These are phyloP conservation scores for Eugnorisma glareosa DNA, from an alignment of 2,888 invertebrate species.

Conservation along the genomic window DNA sequence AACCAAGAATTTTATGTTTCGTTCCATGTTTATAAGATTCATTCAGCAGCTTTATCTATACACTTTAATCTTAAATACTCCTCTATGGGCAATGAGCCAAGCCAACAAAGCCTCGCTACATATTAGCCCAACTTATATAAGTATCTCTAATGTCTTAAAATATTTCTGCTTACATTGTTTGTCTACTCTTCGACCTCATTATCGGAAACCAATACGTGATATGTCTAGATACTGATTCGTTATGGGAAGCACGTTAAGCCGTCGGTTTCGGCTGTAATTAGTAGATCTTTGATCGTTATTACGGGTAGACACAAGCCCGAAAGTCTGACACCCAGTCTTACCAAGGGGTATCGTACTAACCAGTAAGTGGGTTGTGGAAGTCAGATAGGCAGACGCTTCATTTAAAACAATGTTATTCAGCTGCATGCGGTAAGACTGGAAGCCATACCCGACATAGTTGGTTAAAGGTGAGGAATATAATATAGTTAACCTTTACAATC, in stretches of 20 bases:
- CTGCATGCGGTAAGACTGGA: not conserved
- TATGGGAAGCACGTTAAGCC: not conserved
- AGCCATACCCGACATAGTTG: not conserved
- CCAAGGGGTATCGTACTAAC: not conserved
- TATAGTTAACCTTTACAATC: conserved; percentile 39
- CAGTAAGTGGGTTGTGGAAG: not conserved
- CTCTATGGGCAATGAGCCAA: conserved; percentile 30
- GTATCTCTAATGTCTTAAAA: conserved; percentile 29
- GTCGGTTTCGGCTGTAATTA: not conserved
- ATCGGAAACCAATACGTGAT: conserved; percentile 29
- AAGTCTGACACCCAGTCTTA: not conserved
- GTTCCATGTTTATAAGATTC: conserved; percentile 13
- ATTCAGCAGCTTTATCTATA: conserved; percentile 32
- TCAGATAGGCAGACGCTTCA: not conserved
- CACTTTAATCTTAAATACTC: conserved; percentile 32
- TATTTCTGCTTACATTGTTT: conserved; percentile 7
- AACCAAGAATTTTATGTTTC: not conserved
- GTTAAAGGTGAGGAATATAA: not conserved
- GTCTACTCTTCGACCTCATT: conserved; percentile 17
- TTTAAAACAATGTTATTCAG: not conserved
- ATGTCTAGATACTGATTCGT: not conserved
- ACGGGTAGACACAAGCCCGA: not conserved
- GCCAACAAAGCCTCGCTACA: conserved; percentile 21
- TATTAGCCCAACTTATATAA: conserved; percentile 37
- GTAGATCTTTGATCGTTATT: not conserved